Evolutionary conservation across 2,888 invertebrate species (phyloP).

Genomic region (Caenorhabditis panamensis): DNA sequence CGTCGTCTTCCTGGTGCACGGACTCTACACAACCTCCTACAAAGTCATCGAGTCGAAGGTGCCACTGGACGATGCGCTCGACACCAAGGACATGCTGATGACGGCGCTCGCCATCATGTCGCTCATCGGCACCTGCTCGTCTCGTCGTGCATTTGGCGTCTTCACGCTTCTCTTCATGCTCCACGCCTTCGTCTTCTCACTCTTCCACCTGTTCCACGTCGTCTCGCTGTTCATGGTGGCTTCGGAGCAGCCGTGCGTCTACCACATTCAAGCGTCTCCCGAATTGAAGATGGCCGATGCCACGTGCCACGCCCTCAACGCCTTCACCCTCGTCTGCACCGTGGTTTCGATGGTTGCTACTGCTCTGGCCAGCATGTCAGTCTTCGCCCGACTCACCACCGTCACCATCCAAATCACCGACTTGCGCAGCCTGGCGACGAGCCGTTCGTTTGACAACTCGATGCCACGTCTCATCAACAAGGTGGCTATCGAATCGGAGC

Average conservation of each 20-base stretch:
- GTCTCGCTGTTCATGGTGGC: constrained; percentile 19
- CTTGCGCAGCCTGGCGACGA: constrained; percentile 35
- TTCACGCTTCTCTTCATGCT: constrained; percentile 52
- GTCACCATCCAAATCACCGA: constrained; percentile 25
- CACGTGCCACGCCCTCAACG: constrained; percentile 21
- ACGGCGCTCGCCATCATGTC: constrained; percentile 38
- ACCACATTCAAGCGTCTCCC: background rate
- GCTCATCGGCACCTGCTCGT: constrained; percentile 37
- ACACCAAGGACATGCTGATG: constrained; percentile 42
- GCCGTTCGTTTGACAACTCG: constrained; percentile 41
- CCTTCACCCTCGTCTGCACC: constrained; percentile 2
- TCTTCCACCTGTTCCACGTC: constrained; percentile 30
- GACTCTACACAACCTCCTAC: constrained; percentile 22
- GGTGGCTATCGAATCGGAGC: constrained; percentile 30
- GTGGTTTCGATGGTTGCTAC: constrained; percentile 33
- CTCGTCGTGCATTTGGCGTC: constrained; percentile 39
- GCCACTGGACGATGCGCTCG: constrained; percentile 19
- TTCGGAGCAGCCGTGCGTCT: constrained; percentile 12
- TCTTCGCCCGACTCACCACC: constrained; percentile 34
- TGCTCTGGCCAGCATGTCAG: constrained; percentile 36
- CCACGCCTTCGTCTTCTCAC: constrained; percentile 36
- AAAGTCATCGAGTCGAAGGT: constrained; percentile 24
- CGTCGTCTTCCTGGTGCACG: constrained; percentile 21
- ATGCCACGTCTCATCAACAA: constrained; percentile 27
- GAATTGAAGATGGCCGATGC: background rate